Evolutionary conservation across 1,140 invertebrate species (phyloP), one percentile per base, ranked within the genome.

Genomic region (Carcinoscorpius rotundicauda): DNA sequence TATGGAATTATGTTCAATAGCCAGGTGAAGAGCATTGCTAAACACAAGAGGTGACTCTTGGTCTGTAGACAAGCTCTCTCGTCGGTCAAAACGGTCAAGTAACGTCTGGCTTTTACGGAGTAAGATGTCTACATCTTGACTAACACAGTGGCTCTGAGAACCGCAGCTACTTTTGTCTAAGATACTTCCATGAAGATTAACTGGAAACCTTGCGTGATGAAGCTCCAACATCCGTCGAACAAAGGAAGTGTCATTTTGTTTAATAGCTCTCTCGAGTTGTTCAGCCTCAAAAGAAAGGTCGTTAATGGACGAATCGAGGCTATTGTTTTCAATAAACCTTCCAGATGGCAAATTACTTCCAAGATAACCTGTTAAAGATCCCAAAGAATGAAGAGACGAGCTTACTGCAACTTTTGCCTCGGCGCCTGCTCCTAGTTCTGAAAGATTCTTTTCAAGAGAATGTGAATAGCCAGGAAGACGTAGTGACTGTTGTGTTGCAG

Each of bases 21-120:
- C 82, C 59, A 82, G 73, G 72, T 84, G 82, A 0, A 84, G 74
- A 4, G 81, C 81, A 69, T 82, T 83, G 65, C 75, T 77, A 70
- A 83, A 83, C 49, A 82, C 77, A 3, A 77, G 73, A 55, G 70
- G 69, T 51, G 71, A 71, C 52, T 68, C 70, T 50, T 69, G 68
- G 0, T 71, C 71, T 5, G 68, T 67, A 2, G 65, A 64, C 6
- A 71, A 70, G 59, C 74, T 76, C 62, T 73, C 72, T 4, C 70
- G 67, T 6, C 72, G 66, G 60, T 73, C 75, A 52, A 70, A 66
- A n/a, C 71, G 66, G 64, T 73, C 76, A 52, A 73, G 72, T 63
- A 73, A 68, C 49, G 71, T 71, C 66, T 73, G 68, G 63, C 69
- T 71, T 58, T 72, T 71, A 49, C 67, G 51, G 49, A 75, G 60